phyloP scores from a whole-genome alignment of 2,888 invertebrate genomes.

The Amblyjoppa fuscipennis region DNA sequence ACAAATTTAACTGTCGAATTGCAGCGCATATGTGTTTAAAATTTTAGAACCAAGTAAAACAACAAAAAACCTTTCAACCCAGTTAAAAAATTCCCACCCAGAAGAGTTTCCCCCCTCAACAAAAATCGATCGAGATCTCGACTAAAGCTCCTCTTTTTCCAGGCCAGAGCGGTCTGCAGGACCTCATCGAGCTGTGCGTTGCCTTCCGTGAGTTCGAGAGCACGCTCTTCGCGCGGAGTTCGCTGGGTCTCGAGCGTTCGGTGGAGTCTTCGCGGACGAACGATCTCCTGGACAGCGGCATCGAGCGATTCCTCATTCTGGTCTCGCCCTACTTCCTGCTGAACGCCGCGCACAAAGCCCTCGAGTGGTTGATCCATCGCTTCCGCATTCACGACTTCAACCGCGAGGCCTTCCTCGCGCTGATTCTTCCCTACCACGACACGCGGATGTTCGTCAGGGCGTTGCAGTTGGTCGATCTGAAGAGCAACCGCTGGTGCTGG shows the following conservation, averaged over 20 bases:
- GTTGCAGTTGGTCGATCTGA: constrained; percentile 91
- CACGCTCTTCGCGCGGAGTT: constrained; percentile 91
- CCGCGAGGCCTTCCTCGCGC: constrained; percentile 91
- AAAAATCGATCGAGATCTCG: too few relatives aligned
- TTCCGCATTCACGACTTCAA: constrained; percentile 96
- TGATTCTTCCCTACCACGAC: constrained; percentile 97
- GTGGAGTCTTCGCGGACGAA: constrained; percentile 92
- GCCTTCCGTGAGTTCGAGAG: constrained; percentile 91
- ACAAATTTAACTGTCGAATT: too few relatives aligned
- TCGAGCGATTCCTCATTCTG: constrained; percentile 92
- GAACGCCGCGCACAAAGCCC: constrained; percentile 93
- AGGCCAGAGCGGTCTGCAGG: constrained; percentile 93
- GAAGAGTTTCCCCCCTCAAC: too few relatives aligned
- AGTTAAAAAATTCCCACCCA: too few relatives aligned
- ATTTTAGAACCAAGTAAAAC: too few relatives aligned
- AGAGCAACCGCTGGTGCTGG: constrained; percentile 91
- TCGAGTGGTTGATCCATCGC: constrained; percentile 98
- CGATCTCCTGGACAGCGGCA: constrained; percentile 90
- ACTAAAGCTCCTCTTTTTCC: constrained; percentile 36
- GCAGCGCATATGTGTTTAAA: too few relatives aligned
- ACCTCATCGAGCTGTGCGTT: constrained; percentile 91
- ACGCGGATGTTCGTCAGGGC: constrained; percentile 94
- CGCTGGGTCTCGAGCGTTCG: constrained; percentile 93
- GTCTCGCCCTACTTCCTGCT: constrained; percentile 96
- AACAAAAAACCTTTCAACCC: too few relatives aligned